A percentile compares a stretch with the other conserved stretches of the same genome.
phyloP scores from a whole-genome alignment of 2,888 invertebrate genomes.

The Acrobasis consociella region DNA sequence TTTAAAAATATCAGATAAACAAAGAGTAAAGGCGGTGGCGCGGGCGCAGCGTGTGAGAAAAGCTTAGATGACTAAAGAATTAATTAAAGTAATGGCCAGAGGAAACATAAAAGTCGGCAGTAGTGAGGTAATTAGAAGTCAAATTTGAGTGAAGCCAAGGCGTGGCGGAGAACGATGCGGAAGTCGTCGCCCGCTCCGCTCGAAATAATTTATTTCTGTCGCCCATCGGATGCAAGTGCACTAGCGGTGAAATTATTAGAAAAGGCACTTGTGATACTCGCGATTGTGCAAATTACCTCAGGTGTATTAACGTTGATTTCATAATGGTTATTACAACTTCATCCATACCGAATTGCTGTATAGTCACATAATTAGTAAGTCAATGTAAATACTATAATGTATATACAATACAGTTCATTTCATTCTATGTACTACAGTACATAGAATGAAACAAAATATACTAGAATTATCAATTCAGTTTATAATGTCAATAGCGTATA shows the following conservation, averaged over 20 bases:
- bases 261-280: too few relatives aligned
- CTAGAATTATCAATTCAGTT: too few relatives aligned
- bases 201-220: conserved; percentile 33
- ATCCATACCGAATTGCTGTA: too few relatives aligned
- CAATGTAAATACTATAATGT: too few relatives aligned
- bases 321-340: too few relatives aligned
- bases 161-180: conserved; percentile 48
- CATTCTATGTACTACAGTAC: too few relatives aligned
- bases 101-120: conserved; percentile 75
- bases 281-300: too few relatives aligned
- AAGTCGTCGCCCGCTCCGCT: conserved; percentile 42
- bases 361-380: too few relatives aligned
- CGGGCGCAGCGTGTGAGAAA: conserved; percentile 62
- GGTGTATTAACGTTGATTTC: too few relatives aligned
- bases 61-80: conserved; percentile 63
- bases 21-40: conserved; percentile 49
- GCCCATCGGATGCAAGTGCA: not conserved
- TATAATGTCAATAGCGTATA: too few relatives aligned
- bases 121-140: conserved; percentile 71
- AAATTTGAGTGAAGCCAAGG: conserved; percentile 60
- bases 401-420: too few relatives aligned
- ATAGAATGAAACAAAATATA: too few relatives aligned
- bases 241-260: not conserved
- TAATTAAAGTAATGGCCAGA: conserved; percentile 76
- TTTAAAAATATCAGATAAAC: not conserved